phyloP scores from a whole-genome alignment of 2,888 invertebrate genomes.

The Diloba caeruleocephala region DNA sequence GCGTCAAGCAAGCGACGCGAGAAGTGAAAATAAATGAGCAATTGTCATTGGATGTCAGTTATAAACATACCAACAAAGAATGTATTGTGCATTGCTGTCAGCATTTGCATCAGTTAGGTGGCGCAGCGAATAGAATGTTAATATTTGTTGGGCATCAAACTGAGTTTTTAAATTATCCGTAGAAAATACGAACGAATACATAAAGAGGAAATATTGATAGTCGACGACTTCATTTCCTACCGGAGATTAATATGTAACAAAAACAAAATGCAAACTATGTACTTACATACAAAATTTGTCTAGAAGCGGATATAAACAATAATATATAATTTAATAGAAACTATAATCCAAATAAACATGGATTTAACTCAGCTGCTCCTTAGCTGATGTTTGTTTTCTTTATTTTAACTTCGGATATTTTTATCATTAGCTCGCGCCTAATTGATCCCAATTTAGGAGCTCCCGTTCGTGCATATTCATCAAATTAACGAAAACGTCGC shows the following conservation, averaged over 20 bases:
- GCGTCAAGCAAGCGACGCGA: conserved; percentile 4
- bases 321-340: conserved; percentile 35
- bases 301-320: conserved; percentile 21
- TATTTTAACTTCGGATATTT: conserved; percentile 57
- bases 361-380: conserved; percentile 64
- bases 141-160: conserved; percentile 13
- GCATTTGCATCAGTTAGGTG: conserved; percentile 13
- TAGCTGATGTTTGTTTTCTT: conserved; percentile 55
- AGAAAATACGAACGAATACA: conserved; percentile 13
- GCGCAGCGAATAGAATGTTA: conserved; percentile 4
- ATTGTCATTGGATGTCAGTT: conserved; percentile 12
- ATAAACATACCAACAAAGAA: background rate
- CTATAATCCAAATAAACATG: conserved; percentile 53
- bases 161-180: conserved; percentile 8
- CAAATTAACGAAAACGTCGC: conserved; percentile 67
- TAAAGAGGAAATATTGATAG: conserved; percentile 51
- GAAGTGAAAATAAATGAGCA: conserved; percentile 7
- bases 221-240: conserved; percentile 59
- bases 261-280: conserved; percentile 10
- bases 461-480: conserved; percentile 61
- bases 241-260: conserved; percentile 49
- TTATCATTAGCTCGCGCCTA: conserved; percentile 69
- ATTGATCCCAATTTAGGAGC: conserved; percentile 70
- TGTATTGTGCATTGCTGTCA: conserved; percentile 17
- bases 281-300: conserved; percentile 9